Conservation (phyloP, 2,888 invertebrate genomes). For the Drosophila barbarae region DNA sequence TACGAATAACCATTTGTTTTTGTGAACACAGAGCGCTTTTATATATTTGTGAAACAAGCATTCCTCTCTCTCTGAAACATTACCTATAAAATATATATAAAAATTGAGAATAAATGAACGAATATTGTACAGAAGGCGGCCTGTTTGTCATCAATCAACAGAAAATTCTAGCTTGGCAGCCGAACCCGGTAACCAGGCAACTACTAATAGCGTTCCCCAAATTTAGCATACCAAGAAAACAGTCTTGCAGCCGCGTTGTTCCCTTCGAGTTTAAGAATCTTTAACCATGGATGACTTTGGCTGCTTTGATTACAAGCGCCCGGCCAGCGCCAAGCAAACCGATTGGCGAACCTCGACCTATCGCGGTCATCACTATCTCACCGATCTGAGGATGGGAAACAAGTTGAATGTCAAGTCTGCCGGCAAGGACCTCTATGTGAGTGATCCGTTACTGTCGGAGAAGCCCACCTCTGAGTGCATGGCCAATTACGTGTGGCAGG, state of each 20-base stretch:
- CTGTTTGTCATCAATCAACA: slow-evolving; percentile 11
- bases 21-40: slow-evolving; percentile 68
- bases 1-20: slow-evolving; percentile 63
- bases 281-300: slow-evolving; percentile 66
- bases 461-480: slow-evolving; percentile 55
- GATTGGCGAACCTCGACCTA: slow-evolving; percentile 77
- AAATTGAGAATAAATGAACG: slow-evolving; percentile 19
- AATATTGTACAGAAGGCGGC: slow-evolving; percentile 36
- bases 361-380: slow-evolving; percentile 67
- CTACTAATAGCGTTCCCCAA: slow-evolving; percentile 13
- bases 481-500: slow-evolving; percentile 70
- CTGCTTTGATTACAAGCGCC: slow-evolving; percentile 72
- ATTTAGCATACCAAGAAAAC: slow-evolving; percentile 14
- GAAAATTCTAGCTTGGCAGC: slow-evolving; percentile 1
- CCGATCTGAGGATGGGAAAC: slow-evolving; percentile 61
- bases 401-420: slow-evolving; percentile 51
- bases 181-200: slow-evolving; percentile 29
- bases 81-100: neutral
- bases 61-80: slow-evolving; percentile 59
- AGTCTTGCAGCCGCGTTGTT: neutral
- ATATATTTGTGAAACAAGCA: slow-evolving; percentile 58
- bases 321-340: slow-evolving; percentile 51
- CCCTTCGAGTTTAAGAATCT: neutral
- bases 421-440: slow-evolving; percentile 54
- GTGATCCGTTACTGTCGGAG: slow-evolving; percentile 61